Percentiles rank a stretch among this genome's conserved stretches.
phyloP scores from a whole-genome alignment of 2,113 vertebrate genomes.

The Aphyosemion australe region DNA sequence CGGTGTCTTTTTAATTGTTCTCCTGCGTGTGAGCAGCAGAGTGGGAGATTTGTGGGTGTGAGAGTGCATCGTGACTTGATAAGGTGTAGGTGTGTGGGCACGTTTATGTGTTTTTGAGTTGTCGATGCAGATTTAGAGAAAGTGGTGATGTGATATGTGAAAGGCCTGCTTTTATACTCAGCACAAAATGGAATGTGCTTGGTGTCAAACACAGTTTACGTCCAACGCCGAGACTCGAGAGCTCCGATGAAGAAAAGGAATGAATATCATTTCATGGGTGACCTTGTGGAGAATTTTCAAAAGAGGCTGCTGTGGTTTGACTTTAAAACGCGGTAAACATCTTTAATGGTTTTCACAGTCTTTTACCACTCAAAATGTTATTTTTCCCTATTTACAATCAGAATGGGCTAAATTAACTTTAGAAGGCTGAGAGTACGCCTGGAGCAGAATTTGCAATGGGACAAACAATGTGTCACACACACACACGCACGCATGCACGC shows the following conservation, averaged over 20 bases:
- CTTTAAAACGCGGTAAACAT: constrained; percentile 41
- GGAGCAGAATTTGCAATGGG: constrained; percentile 29
- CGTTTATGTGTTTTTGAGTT: constrained; percentile 57
- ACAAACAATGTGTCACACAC: constrained; percentile 21
- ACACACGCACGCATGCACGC: background rate
- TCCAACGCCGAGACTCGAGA: constrained; percentile 25
- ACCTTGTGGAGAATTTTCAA: constrained; percentile 51
- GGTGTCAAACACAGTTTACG: constrained; percentile 48
- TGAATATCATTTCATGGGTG: constrained; percentile 54
- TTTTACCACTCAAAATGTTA: constrained; percentile 31
- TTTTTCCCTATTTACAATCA: constrained; percentile 38
- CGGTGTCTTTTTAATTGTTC: constrained; percentile 56
- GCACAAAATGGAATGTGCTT: constrained; percentile 56
- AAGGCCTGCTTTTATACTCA: constrained; percentile 45
- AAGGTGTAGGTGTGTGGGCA: constrained; percentile 46
- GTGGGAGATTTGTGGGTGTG: constrained; percentile 33
- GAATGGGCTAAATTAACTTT: constrained; percentile 50
- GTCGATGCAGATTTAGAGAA: constrained; percentile 62
- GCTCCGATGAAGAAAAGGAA: constrained; percentile 22
- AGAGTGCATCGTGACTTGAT: constrained; percentile 44
- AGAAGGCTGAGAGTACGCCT: constrained; percentile 35
- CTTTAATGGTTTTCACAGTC: constrained; percentile 26
- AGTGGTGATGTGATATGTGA: constrained; percentile 41
- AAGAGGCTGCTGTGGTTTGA: constrained; percentile 33
- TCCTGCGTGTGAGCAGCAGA: constrained; percentile 47